Evolutionary conservation across 2,113 vertebrate genomes (phyloP), one percentile per base, ranked within the genome.

Genomic region (Scolopax mira): DNA sequence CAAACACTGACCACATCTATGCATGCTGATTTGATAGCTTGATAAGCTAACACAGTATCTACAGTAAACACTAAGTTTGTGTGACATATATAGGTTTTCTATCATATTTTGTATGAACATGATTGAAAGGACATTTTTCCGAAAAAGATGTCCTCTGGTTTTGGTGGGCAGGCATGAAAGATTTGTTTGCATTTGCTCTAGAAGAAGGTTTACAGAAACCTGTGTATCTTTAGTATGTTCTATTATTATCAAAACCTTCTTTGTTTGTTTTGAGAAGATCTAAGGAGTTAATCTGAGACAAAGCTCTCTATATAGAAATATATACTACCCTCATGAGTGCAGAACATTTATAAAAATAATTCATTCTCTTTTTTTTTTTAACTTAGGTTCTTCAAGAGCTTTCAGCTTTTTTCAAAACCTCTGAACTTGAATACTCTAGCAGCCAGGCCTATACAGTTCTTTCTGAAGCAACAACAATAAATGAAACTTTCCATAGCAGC

Each of bases 61-160:
- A 52, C 33, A 70, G 42, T 60, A 80, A 90, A n/a, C 41, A 62
- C 4, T 3, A 54, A 28, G 35, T 14, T 64, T 35, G 69, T 71
- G 44, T 92, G 46, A 18, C 62, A 54, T n/a, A 5, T 51, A 21
- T 30, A 22, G 39, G 8, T 9, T 42, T 88, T 82, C 48, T 90
- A 48, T 49, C 39, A 19, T 33, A 35, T 10, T 48, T 3, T 54
- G 16, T 71, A 44, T 1, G 5, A 83, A 80, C 67, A 25, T 74
- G 33, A 90, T 31, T n/a, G 35, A 71, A 82, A 85, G 23, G n/a
- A 70, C 27, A 17, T 77, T 61, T 94, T 77, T 91, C 64, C 79
- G 62, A 87, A 57, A 84, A 57, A 84, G 23, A 10, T 39, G 6
- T 87, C n/a, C 72, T 55, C 37, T 88, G 39, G 4, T 54, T 73